A percentile compares a stretch with the other conserved stretches of the same genome.
These are phyloP conservation scores for Phengaris alcon DNA, from an alignment of 2,888 invertebrate genomes.

Conservation along the genomic window DNA sequence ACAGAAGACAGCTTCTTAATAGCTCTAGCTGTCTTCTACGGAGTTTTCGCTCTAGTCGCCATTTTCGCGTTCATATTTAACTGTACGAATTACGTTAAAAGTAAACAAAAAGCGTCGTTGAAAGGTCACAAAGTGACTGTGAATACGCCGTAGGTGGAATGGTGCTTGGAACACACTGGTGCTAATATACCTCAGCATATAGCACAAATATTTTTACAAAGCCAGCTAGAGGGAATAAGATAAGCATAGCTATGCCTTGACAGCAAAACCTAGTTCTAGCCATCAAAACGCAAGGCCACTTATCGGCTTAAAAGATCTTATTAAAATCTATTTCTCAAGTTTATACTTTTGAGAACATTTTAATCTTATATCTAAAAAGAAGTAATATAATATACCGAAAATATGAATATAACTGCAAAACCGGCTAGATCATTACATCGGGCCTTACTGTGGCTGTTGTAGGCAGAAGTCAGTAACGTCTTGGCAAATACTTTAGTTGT, in stretches of 20 bases:
- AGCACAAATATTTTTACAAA: neutral
- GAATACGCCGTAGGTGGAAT: slow-evolving; percentile 75
- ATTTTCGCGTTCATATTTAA: slow-evolving; percentile 81
- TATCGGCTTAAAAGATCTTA: no score
- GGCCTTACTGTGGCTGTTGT: neutral
- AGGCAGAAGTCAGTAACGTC: neutral
- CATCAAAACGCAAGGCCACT: no score
- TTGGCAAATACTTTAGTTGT: neutral
- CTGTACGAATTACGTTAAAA: slow-evolving; percentile 74
- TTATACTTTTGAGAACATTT: no score
- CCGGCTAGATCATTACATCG: no score
- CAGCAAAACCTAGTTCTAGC: no score
- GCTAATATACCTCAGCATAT: slow-evolving; percentile 36
- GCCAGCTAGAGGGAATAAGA: no score
- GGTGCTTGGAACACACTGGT: slow-evolving; percentile 34
- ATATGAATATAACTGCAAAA: no score
- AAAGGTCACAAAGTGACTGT: slow-evolving; percentile 78
- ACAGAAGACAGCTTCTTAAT: slow-evolving; percentile 78
- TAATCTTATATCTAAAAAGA: no score
- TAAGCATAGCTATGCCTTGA: no score
- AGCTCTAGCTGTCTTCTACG: slow-evolving; percentile 81
- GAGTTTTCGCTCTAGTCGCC: slow-evolving; percentile 80
- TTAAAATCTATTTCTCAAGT: no score
- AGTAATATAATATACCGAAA: no score
- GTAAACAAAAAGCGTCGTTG: slow-evolving; percentile 70